These are phyloP conservation scores for Schizothorax lantsangensis DNA, from an alignment of 2,797 vertebrate species.

Conservation along the genomic window DNA sequence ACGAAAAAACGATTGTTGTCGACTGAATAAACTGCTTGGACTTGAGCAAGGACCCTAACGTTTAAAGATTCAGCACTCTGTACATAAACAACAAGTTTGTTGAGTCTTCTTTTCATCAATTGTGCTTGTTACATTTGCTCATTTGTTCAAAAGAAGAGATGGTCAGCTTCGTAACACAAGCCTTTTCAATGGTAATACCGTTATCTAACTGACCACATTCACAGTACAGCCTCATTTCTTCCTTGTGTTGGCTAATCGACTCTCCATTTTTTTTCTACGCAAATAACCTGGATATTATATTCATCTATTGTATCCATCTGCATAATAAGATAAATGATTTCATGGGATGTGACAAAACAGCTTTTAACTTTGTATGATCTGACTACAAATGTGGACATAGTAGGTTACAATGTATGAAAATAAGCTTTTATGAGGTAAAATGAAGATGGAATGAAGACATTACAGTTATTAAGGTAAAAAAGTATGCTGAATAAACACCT, in stretches of 20 bases:
- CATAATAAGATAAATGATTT: conserved; percentile 49
- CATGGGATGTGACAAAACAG: conserved; percentile 38
- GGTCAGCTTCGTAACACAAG: background rate
- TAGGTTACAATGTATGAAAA: background rate
- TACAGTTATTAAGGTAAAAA: background rate
- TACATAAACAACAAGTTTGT: background rate
- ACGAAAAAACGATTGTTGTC: background rate
- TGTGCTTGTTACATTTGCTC: conserved; percentile 6
- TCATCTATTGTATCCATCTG: conserved; percentile 17
- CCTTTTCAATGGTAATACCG: background rate
- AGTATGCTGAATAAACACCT: background rate
- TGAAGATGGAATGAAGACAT: background rate
- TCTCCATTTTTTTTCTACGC: conserved; percentile 35
- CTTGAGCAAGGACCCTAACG: background rate
- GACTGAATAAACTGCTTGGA: background rate
- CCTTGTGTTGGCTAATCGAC: conserved; percentile 39
- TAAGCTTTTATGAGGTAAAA: conserved; percentile 35
- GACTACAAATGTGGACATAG: conserved; percentile 34
- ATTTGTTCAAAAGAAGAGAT: conserved; percentile 11
- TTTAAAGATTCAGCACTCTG: background rate
- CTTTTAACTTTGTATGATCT: conserved; percentile 36
- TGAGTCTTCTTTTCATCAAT: conserved; percentile 7
- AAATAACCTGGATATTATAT: conserved; percentile 43
- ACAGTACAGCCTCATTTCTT: conserved; percentile 30
- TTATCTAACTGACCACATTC: background rate